phyloP scores from a whole-genome alignment of 2,888 invertebrate genomes.

The Ophion obscuratus region DNA sequence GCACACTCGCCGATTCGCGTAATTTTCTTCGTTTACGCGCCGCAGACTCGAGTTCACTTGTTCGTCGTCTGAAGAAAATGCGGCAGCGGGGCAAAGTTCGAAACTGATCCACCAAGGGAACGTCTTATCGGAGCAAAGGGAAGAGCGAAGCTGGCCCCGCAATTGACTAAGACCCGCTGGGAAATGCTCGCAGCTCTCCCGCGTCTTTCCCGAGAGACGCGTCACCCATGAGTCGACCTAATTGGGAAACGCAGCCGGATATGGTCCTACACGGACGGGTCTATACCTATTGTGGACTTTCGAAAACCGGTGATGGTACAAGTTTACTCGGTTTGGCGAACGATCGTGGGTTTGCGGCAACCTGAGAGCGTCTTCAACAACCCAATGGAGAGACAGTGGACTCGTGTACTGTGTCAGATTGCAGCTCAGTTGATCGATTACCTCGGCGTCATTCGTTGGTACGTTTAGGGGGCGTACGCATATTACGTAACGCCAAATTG shows the following conservation, averaged over 20 bases:
- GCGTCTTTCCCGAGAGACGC: conserved; percentile 11
- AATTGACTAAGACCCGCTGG: not conserved
- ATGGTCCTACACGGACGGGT: too few relatives aligned
- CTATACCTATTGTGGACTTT: too few relatives aligned
- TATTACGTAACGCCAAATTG: too few relatives aligned
- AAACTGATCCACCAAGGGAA: conserved; percentile 13
- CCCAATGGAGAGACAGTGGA: too few relatives aligned
- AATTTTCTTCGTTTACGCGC: conserved; percentile 10
- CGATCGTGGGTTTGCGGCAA: too few relatives aligned
- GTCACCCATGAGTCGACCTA: conserved; percentile 54
- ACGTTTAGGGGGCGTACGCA: too few relatives aligned
- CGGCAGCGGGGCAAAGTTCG: not conserved
- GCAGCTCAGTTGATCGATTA: too few relatives aligned
- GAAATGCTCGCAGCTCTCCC: conserved; percentile 27
- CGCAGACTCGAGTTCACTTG: not conserved
- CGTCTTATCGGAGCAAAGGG: not conserved
- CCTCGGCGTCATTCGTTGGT: too few relatives aligned
- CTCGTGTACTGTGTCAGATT: too few relatives aligned
- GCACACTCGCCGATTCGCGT: conserved; percentile 17
- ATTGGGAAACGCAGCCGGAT: conserved; percentile 59
- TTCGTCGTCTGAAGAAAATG: not conserved
- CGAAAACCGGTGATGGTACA: too few relatives aligned
- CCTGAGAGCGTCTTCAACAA: too few relatives aligned
- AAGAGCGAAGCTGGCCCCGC: not conserved
- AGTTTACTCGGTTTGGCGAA: too few relatives aligned